Base-by-base conservation (phyloP, 2,113 vertebrate genomes). In the Pachyramphus minor region DNA sequence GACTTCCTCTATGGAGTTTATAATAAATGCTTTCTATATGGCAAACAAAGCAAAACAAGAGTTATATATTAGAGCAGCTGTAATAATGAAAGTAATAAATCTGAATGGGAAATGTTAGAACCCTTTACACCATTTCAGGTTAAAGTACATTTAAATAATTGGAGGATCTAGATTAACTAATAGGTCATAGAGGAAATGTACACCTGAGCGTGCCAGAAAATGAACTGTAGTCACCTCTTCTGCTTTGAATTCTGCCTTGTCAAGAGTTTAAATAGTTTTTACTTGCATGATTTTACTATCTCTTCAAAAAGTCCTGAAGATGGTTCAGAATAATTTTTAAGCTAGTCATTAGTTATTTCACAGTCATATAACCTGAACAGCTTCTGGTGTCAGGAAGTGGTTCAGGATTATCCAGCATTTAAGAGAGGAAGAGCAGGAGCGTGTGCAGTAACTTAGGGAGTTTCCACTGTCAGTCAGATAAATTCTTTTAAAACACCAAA, bases 161-260 rank as follows among this genome's bases (percentile, higher is more conserved):
- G 37, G 42, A 77, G 20, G 55, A 11, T 80, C 3, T 52, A 31
- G 37, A 37, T 79, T 72, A 85, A n/a, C 28, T 87, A 20, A 62
- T 24, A 37, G 60, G 22, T 74, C 35, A 23, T 12, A 49, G 22
- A 71, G 52, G 33, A 78, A 71, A 59, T 0, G 0, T 3, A 2
- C 20, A 23, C 4, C 13, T 76, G 63, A 15, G 42, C 68, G 68
- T 89, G 19, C n/a, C 7, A 23, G 69, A 55, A 67, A n/a, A 27
- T n/a, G 16, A 83, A 28, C 9, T 79, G n/a, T 47, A 31, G 31
- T 60, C 23, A 53, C 14, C 35, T 25, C 23, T 72, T 25, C 23
- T 72, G 23, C 66, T 85, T 85, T 85, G 28, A 78, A 42, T 94
- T 76, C 60, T 88, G 52, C 42, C 23, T n/a, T 82, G 28, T 49